These are phyloP conservation scores for Melinopterus prodromus DNA, from an alignment of 2,888 invertebrate species.

Conservation along the genomic window DNA sequence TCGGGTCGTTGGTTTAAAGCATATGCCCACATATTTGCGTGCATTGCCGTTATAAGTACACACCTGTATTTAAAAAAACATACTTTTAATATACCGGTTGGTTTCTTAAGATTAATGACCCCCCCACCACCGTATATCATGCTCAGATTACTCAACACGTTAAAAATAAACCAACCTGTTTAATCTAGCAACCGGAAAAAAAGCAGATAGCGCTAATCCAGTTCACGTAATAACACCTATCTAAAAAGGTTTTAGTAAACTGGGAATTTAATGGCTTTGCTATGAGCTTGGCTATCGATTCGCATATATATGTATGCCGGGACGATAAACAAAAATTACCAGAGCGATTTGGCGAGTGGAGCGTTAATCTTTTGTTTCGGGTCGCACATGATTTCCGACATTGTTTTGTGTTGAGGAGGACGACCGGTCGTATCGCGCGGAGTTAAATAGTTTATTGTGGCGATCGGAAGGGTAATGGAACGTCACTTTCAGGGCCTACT, in stretches of 20 bases:
- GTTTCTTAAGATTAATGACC: background rate
- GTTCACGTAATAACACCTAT: too few species aligned
- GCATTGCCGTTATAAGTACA: too few species aligned
- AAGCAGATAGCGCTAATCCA: background rate
- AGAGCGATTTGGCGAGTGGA: background rate
- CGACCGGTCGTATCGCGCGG: background rate
- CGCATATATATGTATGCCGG: background rate
- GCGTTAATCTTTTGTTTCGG: background rate
- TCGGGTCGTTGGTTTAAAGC: background rate
- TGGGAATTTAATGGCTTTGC: background rate
- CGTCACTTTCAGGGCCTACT: background rate
- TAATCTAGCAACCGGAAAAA: background rate
- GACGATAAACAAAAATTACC: background rate
- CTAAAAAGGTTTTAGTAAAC: too few species aligned
- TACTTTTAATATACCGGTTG: background rate
- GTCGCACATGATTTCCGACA: background rate
- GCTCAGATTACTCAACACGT: background rate
- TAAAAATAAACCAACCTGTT: background rate
- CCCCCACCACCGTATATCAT: background rate
- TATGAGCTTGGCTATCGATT: background rate
- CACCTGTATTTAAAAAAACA: background rate
- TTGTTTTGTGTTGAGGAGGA: background rate
- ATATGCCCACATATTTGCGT: too few species aligned
- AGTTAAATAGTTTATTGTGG: background rate
- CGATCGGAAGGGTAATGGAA: background rate